Conservation (phyloP, 92 coral and sea anemone genomes). For the Pocillopora meandrina region DNA sequence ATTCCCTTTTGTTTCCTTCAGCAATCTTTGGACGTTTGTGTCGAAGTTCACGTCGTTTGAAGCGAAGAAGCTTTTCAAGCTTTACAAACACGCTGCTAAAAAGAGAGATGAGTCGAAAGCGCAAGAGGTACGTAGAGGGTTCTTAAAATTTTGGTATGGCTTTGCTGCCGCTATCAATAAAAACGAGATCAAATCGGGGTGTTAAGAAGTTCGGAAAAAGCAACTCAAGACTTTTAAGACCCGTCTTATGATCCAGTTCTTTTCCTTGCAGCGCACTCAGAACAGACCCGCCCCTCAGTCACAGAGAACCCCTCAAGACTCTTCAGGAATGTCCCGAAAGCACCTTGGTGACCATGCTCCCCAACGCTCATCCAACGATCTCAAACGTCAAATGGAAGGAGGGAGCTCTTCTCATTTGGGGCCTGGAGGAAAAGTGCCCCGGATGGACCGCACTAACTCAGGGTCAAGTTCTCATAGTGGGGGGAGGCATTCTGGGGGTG, state of each 20-base stretch:
- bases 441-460: slow-evolving; percentile 62
- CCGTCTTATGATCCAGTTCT: neutral
- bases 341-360: slow-evolving; percentile 58
- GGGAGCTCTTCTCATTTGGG: slow-evolving; percentile 62
- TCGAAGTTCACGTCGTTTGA: slow-evolving; percentile 96
- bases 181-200: no score
- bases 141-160: neutral
- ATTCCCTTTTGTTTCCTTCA: slow-evolving; percentile 14
- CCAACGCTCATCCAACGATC: slow-evolving; percentile 71
- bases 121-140: slow-evolving; percentile 50
- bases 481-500: slow-evolving; percentile 45
- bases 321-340: slow-evolving; percentile 40
- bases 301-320: slow-evolving; percentile 33
- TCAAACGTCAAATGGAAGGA: slow-evolving; percentile 66
- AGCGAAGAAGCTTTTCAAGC: slow-evolving; percentile 86
- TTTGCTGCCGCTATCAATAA: neutral
- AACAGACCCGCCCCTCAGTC: slow-evolving; percentile 54
- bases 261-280: slow-evolving; percentile 43
- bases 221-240: neutral
- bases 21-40: slow-evolving; percentile 97
- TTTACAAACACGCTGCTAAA: slow-evolving; percentile 93
- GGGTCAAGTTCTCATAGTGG: slow-evolving; percentile 40
- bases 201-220: neutral
- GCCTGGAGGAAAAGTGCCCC: slow-evolving; percentile 81
- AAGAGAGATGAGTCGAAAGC: slow-evolving; percentile 82